Evolutionary conservation across 2,113 vertebrate species (phyloP).

Genomic region (Indri indri): DNA sequence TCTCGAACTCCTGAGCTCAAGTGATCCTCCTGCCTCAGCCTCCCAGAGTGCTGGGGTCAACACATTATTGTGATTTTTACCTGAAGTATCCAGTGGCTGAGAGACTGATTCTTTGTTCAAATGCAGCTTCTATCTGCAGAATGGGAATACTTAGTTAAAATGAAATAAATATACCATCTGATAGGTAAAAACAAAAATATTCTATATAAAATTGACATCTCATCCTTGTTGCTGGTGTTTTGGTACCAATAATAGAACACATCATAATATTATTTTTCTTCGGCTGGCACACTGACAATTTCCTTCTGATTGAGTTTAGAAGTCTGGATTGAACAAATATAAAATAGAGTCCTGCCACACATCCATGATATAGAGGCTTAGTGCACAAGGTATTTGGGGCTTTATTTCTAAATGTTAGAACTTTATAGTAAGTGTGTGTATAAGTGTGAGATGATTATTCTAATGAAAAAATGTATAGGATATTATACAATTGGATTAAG

Average conservation of each 20-base stretch:
- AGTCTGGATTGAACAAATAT: background rate
- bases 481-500: background rate
- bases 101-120: slow-evolving; percentile 89
- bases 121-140: slow-evolving; percentile 87
- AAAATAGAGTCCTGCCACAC: background rate
- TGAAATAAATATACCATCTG: background rate
- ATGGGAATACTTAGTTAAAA: slow-evolving; percentile 49
- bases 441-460: background rate
- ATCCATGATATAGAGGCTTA: background rate
- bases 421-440: background rate
- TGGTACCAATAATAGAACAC: background rate
- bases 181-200: background rate
- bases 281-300: background rate
- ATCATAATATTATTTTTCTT: background rate
- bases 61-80: slow-evolving; percentile 80
- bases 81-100: slow-evolving; percentile 93
- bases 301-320: background rate
- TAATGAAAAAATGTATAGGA: background rate
- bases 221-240: background rate
- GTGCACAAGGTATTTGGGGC: background rate
- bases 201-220: background rate
- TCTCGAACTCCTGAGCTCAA: no score
- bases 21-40: no score
- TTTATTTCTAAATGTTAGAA: slow-evolving; percentile 22
- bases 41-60: background rate